Conservation (phyloP, 2,888 invertebrate species). For the Lagria hirta region DNA sequence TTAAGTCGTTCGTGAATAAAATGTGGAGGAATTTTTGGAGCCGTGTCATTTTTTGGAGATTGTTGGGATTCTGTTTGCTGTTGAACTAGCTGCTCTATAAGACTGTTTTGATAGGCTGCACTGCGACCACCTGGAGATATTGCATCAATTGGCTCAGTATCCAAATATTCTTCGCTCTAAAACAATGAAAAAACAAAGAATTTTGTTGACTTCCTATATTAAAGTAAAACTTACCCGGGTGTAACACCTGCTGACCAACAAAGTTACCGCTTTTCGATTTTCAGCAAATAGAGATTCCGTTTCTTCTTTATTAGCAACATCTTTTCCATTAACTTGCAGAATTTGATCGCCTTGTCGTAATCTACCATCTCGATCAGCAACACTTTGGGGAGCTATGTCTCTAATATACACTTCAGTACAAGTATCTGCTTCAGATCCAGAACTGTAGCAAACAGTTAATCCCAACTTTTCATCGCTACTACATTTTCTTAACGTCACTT, state of each 20-base stretch:
- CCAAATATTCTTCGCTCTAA: slow-evolving; percentile 46
- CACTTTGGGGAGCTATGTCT: slow-evolving; percentile 63
- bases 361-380: slow-evolving; percentile 63
- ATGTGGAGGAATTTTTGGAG: slow-evolving; percentile 52
- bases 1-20: slow-evolving; percentile 45
- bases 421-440: slow-evolving; percentile 57
- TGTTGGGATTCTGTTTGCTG: slow-evolving; percentile 46
- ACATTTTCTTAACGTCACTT: slow-evolving; percentile 64
- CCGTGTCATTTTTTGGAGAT: slow-evolving; percentile 26
- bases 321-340: slow-evolving; percentile 62
- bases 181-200: slow-evolving; percentile 12
- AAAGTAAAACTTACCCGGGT: slow-evolving; percentile 53
- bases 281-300: slow-evolving; percentile 64
- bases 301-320: slow-evolving; percentile 62
- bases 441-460: slow-evolving; percentile 68
- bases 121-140: slow-evolving; percentile 39
- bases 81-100: slow-evolving; percentile 56
- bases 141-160: slow-evolving; percentile 39
- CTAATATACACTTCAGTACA: slow-evolving; percentile 68
- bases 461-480: slow-evolving; percentile 65
- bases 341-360: slow-evolving; percentile 65
- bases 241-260: slow-evolving; percentile 62
- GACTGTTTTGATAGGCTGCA: slow-evolving; percentile 56
- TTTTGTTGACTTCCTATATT: not conserved
- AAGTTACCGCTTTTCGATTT: slow-evolving; percentile 60